Conservation (phyloP, 1,140 invertebrate genomes). For the Coboldia fuscipes region DNA sequence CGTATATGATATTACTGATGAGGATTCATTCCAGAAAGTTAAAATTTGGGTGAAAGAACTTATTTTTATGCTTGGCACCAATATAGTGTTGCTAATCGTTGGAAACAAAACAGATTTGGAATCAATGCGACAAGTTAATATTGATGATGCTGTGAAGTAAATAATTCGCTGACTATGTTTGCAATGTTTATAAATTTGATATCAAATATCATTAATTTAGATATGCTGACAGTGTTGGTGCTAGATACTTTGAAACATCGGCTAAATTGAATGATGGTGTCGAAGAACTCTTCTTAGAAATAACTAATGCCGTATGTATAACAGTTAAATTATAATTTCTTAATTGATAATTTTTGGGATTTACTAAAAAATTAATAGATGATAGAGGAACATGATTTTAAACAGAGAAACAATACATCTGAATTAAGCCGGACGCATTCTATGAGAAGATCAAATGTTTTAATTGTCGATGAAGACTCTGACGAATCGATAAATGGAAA, state of each 20-base stretch:
- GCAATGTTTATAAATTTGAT: background rate
- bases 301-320: conserved; percentile 31
- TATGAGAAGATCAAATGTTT: conserved; percentile 28
- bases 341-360: background rate
- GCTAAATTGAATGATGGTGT: conserved; percentile 87
- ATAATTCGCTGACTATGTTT: conserved; percentile 11
- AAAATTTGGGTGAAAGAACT: conserved; percentile 98
- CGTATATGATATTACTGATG: conserved; percentile 96
- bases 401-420: conserved; percentile 22
- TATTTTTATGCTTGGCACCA: conserved; percentile 84
- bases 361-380: conserved; percentile 24
- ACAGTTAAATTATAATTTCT: background rate
- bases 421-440: conserved; percentile 27
- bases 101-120: conserved; percentile 97
- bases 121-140: conserved; percentile 61
- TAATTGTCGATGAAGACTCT: conserved; percentile 36
- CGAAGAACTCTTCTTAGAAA: conserved; percentile 77
- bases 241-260: conserved; percentile 86
- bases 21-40: conserved; percentile 91
- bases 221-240: conserved; percentile 78
- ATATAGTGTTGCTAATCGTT: conserved; percentile 80
- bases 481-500: too few species aligned
- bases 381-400: conserved; percentile 28
- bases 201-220: conserved; percentile 24
- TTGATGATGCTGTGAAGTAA: conserved; percentile 75